Evolutionary conservation across 1,140 invertebrate species (phyloP), one percentile per base, ranked within the genome.

Genomic region (Battus philenor): DNA sequence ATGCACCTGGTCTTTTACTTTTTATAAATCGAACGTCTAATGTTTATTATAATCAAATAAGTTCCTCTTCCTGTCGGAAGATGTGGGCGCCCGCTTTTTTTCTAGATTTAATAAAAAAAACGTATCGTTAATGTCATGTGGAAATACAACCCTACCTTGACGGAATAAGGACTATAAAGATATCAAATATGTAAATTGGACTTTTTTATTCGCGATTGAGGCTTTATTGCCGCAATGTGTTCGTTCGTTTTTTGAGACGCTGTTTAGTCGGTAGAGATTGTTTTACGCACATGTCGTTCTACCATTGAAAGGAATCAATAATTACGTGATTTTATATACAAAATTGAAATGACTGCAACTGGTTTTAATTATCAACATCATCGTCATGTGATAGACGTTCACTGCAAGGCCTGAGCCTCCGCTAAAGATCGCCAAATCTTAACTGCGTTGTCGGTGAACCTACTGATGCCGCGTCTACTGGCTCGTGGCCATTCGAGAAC

Each of bases 31-130:
- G 48, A 61, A 60, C 44, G 13, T 63, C 54, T 58, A 70, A 69
- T 76, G 70, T 79, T 77, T 79, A 72, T 75, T 75, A 78, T 78
- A 82, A 82, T 82, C 78, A 82, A 78, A 79, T 79, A 78, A 71
- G 78, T 79, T 78, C 74, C 72, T 76, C 66, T 79, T 82, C 78
- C 78, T 72, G 68, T 62, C 63, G 78, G 75, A 78, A 79, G 68
- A 75, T 70, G 56, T 65, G 70, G 73, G 71, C 69, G 76, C 73
- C 64, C 52, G 30, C 20, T 51, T 74, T 82, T 79, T 81, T 57
- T 49, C 22, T 43, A 32, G 38, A 50, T 45, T 49, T 9, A 34
- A 56, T 46, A 62, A 60, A 68, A 64, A 50, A 22, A 20, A 11
- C 17, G 3, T 8, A 17, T 8, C 0, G 7, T 16, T n/a, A 13